Evolutionary conservation across 2,888 invertebrate genomes (phyloP).

Genomic region (Zaprionus lineosus): DNA sequence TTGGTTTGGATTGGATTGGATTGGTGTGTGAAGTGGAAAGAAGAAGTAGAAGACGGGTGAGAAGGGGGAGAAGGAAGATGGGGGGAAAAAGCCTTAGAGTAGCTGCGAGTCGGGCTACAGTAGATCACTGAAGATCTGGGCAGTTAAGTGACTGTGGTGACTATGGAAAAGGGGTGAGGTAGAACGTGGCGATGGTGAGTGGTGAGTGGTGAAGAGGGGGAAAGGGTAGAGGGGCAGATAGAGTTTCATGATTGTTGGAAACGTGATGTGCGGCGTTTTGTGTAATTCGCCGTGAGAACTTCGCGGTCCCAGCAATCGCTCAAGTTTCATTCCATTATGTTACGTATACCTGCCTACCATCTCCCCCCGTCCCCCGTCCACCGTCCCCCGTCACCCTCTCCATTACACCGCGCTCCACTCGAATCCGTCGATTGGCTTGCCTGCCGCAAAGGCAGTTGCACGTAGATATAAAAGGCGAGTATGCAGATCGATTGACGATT

Average conservation of each 20-base stretch:
- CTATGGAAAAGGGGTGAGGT: neutral
- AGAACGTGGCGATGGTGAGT: too few relatives aligned
- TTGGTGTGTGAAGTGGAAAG: constrained; percentile 9
- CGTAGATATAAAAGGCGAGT: constrained; percentile 22
- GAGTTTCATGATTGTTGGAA: constrained; percentile 56
- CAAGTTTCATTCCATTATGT: constrained; percentile 47
- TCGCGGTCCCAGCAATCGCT: constrained; percentile 54
- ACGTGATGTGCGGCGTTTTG: constrained; percentile 76
- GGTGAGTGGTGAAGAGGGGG: neutral
- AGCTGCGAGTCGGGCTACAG: too few relatives aligned
- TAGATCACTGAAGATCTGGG: too few relatives aligned
- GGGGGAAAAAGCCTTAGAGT: neutral
- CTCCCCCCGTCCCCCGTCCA: neutral
- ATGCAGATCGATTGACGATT: constrained; percentile 54
- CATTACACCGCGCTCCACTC: neutral
- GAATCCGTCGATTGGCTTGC: too few relatives aligned
- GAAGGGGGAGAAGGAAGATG: neutral
- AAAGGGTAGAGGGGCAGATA: neutral
- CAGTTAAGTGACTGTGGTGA: constrained; percentile 2
- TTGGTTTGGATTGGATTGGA: constrained; percentile 30
- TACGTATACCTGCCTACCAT: neutral
- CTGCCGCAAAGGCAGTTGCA: too few relatives aligned
- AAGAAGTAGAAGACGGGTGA: too few relatives aligned
- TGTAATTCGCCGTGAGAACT: constrained; percentile 78
- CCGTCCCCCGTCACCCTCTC: neutral